Evolutionary conservation across 1,140 invertebrate species (phyloP), one percentile per base, ranked within the genome.

Genomic region (Drosophila pseudoananassae): DNA sequence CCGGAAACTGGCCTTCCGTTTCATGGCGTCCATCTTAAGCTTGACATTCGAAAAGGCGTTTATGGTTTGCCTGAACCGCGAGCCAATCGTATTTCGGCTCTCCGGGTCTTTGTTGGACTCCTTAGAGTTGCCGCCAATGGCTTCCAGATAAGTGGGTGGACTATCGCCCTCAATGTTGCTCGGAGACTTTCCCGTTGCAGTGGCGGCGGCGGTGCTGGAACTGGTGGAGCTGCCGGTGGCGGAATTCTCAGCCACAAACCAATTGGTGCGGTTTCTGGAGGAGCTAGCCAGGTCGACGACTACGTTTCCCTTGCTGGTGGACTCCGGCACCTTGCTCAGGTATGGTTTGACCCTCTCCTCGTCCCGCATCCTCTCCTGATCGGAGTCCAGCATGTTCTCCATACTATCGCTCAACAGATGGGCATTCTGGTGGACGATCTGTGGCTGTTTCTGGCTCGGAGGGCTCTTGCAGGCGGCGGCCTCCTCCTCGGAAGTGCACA

Each of bases 341-440:
- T 74, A 90, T 10, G 84, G 76, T 10, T 72, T 63, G 1, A 65
- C 63, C 0, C 71, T 61, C 27, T 55, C 46, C 46, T 90, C 87
- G 4, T 47, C 8, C 4, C 15, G 12, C 12, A 55, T 15, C 27
- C 50, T 12, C 8, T 77, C 63, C 17, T 59, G 46, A 9, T 60
- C 43, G 1, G 45, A 57, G 5, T 88, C 78, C 15, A 83, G 9
- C 40, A 91, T 84, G 23, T 90, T 82, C 66, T 91, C 87, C 66
- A 76, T 79, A 53, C 89, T 91, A 20, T 91, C 84, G 4, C 85
- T 88, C 0, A 89, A 59, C 31, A 90, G 46, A 12, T 81, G 81
- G 4, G 80, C 74, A 54, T 92, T 91, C 65, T 90, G 91, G 60
- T 91, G 89, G n/a, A 91, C 72, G n/a, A 91, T 91, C 47, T 84